Percentiles rank a stretch among this genome's conserved stretches.
These are phyloP conservation scores for Octonoba sinensis DNA, from an alignment of 2,888 invertebrate genomes.

Conservation along the genomic window DNA sequence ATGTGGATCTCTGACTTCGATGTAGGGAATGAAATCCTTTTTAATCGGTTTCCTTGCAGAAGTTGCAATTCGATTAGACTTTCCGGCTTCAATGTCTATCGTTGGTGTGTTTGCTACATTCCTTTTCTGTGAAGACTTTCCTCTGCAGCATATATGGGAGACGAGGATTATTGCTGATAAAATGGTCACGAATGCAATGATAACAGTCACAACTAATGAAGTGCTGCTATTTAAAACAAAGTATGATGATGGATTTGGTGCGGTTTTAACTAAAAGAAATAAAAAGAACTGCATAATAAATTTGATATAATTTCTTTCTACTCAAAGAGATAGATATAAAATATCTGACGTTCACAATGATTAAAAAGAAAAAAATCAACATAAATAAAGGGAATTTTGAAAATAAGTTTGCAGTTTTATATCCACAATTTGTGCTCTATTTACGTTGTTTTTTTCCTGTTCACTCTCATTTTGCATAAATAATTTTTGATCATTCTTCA, in stretches of 20 bases:
- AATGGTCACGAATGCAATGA: constrained; percentile 12
- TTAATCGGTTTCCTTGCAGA: not conserved
- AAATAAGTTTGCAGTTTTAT: too few relatives aligned
- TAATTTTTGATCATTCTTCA: too few relatives aligned
- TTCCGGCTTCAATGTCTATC: not conserved
- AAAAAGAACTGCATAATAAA: not conserved
- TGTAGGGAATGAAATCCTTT: not conserved
- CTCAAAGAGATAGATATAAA: not conserved
- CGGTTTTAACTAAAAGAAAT: constrained; percentile 11
- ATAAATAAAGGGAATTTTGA: too few relatives aligned
- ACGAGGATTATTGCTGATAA: constrained; percentile 1
- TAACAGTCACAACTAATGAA: constrained; percentile 9
- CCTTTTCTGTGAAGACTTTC: not conserved
- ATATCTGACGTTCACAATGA: too few relatives aligned
- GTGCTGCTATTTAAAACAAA: constrained; percentile 14
- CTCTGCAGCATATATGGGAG: constrained; percentile 10
- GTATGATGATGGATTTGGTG: not conserved
- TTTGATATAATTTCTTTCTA: not conserved
- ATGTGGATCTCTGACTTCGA: constrained; percentile 20
- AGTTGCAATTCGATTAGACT: not conserved
- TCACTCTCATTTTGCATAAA: too few relatives aligned
- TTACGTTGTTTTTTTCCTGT: too few relatives aligned
- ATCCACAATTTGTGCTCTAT: too few relatives aligned
- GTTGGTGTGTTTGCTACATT: not conserved
- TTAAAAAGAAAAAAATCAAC: too few relatives aligned